Conservation (phyloP, 2,888 invertebrate genomes). For the Eueremaeus valkanovi region DNA sequence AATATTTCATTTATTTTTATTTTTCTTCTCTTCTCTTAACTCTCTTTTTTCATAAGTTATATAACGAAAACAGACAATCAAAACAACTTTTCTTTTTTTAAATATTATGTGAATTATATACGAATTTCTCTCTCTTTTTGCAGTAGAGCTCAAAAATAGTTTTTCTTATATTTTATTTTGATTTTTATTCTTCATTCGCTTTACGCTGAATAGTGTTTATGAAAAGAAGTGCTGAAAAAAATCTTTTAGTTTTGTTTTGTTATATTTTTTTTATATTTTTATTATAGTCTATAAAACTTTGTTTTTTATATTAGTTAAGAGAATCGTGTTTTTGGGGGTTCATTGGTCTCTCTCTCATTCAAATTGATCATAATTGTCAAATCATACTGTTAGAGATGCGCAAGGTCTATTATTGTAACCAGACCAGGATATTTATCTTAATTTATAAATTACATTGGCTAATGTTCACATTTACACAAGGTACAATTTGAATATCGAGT, state of each 20-base stretch:
- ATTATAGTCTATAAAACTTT: conserved; percentile 14
- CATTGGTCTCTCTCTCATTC: too few species aligned
- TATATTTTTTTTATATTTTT: not conserved
- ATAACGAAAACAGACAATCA: not conserved
- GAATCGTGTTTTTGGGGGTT: not conserved
- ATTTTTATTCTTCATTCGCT: not conserved
- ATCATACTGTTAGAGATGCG: too few species aligned
- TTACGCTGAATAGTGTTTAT: not conserved
- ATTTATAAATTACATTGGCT: too few species aligned
- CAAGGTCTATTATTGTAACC: too few species aligned
- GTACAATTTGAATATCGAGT: too few species aligned
- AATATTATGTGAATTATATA: not conserved
- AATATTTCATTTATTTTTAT: too few species aligned
- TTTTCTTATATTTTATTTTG: too few species aligned
- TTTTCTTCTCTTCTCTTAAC: too few species aligned
- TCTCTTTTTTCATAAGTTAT: too few species aligned
- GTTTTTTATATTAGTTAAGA: not conserved
- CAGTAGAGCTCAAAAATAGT: conserved; percentile 3
- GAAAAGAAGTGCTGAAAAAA: not conserved
- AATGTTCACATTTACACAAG: too few species aligned
- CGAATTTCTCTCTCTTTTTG: not conserved
- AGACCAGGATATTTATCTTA: too few species aligned
- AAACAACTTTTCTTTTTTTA: not conserved
- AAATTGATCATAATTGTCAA: too few species aligned
- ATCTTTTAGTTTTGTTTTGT: not conserved